A percentile compares a stretch with the other conserved stretches of the same genome.
Evolutionary conservation across 2,888 invertebrate genomes (phyloP).

Genomic region (Pterobdella sp.): DNA sequence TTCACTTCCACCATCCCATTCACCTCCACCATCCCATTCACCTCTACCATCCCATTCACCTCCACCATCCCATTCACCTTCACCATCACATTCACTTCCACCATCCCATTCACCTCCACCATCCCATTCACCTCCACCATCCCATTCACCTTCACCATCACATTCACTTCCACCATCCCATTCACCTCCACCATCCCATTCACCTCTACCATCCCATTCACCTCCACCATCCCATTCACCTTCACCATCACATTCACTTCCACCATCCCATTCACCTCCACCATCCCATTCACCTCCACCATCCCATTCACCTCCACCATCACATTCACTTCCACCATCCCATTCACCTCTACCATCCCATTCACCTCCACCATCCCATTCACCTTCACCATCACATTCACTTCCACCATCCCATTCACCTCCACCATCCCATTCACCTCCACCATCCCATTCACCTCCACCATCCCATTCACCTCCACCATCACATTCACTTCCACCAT

Average conservation of each 20-base stretch:
- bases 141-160: neutral
- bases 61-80: neutral
- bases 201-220: neutral
- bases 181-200: neutral
- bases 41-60: neutral
- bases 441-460: no score
- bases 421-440: no score
- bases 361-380: neutral
- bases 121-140: neutral
- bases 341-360: neutral
- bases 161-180: neutral
- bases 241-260: neutral
- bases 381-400: neutral
- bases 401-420: no score
- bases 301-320: neutral
- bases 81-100: neutral
- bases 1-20: neutral
- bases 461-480: neutral
- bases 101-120: neutral
- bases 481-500: neutral
- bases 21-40: neutral
- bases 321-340: neutral
- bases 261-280: neutral
- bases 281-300: neutral
- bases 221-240: neutral